Base-by-base conservation (phyloP, 2,113 vertebrate species). In the Neodontobutis hainanensis region DNA sequence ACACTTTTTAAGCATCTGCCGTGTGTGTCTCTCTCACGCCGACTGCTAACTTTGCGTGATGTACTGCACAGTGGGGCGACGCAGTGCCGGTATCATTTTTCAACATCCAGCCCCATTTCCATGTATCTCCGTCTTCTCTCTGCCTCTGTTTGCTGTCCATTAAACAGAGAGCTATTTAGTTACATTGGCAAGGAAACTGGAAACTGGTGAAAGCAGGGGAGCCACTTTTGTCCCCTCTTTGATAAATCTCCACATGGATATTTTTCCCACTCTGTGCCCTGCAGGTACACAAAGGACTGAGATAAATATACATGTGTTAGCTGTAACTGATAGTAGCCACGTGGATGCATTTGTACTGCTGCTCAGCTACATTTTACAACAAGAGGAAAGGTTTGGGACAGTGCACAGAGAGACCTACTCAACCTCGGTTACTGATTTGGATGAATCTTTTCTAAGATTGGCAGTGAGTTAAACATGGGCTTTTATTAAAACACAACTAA, bases 171-270 rank as follows among this genome's bases (percentile, higher is more conserved):
- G 67, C 38, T 70, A 87, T 88, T 87, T 11, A 70, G 84, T 88
- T 89, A 84, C 88, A 78, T 14, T 80, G 84, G 81, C 70, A 77
- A 61, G 72, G 82, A 82, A 86, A 87, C 80, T 74, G 66, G 69
- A 80, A 77, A 71, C 81, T 62, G 62, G 59, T n/a, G 1, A 46
- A 11, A 44, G 61, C 64, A 63, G 47, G 42, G 4, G 34, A 55
- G 52, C n/a, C 70, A 58, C 55, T 32, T 65, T 73, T 60, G 61
- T 32, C 35, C 59, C 9, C 40, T 58, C 60, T 74, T 65, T 66
- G 63, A 71, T 81, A 44, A 61, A 52, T 68, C 6, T 61, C 47
- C 58, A 12, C 8, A 42, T 46, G 11, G 35, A 76, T 59, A 49
- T 62, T 77, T 70, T 10, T 43, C 42, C n/a, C 32, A 9, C 38